phyloP scores from a whole-genome alignment of 1,140 invertebrate species.

The Bombus waltoni region DNA sequence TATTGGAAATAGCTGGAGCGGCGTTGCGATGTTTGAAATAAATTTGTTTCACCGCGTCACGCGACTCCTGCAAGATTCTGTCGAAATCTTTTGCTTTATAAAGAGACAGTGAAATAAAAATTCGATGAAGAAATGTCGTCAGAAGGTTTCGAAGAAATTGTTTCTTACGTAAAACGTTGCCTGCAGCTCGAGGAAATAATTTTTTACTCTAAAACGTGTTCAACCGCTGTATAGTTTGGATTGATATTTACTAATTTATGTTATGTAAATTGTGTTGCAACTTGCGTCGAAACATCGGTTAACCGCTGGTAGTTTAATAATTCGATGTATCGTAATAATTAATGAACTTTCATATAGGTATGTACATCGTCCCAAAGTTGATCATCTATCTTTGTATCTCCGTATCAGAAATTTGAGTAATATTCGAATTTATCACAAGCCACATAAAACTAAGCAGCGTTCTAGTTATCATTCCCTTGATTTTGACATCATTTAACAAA shows the following conservation, averaged over 20 bases:
- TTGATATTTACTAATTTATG: not conserved
- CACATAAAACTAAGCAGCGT: too few relatives aligned
- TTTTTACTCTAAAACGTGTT: not conserved
- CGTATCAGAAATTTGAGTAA: not conserved
- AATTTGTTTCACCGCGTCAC: not conserved
- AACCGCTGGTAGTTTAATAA: not conserved
- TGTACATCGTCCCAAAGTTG: not conserved
- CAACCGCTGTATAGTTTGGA: not conserved
- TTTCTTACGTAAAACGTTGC: not conserved
- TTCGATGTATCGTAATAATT: not conserved
- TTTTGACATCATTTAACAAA: too few relatives aligned
- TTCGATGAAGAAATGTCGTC: not conserved
- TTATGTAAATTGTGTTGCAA: not conserved
- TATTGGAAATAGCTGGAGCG: not conserved
- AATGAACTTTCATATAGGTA: not conserved
- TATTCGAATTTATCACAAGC: too few relatives aligned
- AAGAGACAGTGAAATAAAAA: not conserved
- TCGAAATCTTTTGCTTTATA: not conserved
- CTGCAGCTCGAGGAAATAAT: not conserved
- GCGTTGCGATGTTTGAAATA: not conserved
- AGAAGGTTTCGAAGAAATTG: not conserved
- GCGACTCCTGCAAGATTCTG: not conserved
- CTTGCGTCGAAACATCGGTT: not conserved
- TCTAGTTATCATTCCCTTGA: too few relatives aligned
- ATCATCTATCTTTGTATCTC: not conserved